Evolutionary conservation across 2,888 invertebrate species (phyloP), one percentile per base, ranked within the genome.

Genomic region (Melanotus villosus): DNA sequence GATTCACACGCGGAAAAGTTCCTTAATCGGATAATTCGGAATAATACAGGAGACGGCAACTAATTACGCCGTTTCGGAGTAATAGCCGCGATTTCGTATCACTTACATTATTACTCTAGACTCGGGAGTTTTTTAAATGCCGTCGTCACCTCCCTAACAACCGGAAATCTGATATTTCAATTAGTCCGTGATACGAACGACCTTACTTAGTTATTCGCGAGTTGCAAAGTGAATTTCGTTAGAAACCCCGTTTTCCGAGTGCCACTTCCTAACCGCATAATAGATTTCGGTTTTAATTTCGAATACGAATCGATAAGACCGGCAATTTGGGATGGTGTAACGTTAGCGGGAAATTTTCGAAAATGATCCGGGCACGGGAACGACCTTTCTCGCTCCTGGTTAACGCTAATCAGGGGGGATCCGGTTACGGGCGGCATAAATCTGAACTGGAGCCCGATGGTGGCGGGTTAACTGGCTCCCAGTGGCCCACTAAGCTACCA

Each of bases 381-480:
- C 52, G 59, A 64, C 63, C 57, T 71, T 66, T 76, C 74, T 75
- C 78, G 80, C 77, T 58, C 18, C 66, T 57, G 62, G 56, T 58
- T 62, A 62, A 57, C 62, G 65, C 63, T 74, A 75, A 76, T 76
- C 74, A 75, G 79, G 71, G 75, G n/a, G 71, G 80, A 80, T 82
- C 82, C 77, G 80, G 80, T 81, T 82, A 79, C 82, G 78, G 77
- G 74, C 78, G 77, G 79, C 80, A 83, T 84, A 83, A 84, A 84
- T 84, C 83, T 79, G 80, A 80, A 80, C 79, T 80, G 78, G 80
- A 82, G 78, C 79, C 76, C 79, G 71, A 63, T 50, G 69, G 47
- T 70, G 65, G 79, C 76, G 82, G 83, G 83, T 84, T 84, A 84
- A 84, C 83, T 82, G 83, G 82, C 82, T 84, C 84, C 84, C 84